Evolutionary conservation across 2,888 invertebrate genomes (phyloP), one percentile per base, ranked within the genome.

Genomic region (Callosobruchus maculatus): DNA sequence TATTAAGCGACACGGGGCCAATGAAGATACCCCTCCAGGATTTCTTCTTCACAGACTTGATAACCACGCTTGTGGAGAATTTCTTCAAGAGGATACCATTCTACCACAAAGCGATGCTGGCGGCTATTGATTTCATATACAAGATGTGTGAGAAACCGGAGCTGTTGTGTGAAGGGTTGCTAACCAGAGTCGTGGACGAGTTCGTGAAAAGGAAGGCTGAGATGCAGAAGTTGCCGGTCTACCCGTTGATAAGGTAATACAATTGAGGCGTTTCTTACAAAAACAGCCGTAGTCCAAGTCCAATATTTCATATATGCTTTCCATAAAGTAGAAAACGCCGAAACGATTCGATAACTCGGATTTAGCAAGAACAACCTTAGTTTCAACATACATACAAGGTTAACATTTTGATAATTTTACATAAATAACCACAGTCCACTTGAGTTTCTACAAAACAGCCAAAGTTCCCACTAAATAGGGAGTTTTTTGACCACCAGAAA

Each of bases 91-190:
- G 88, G 13, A 87, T 89, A 72, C 82, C 85, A 18, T 88, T 88
- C 78, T 93, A 91, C 84, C 86, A 89, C 69, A 89, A 90, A 2
- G 89, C 92, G 81, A 87, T 90, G 68, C 88, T 89, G 72, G 88
- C 90, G 74, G 91, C 90, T 4, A 84, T 93, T 26, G 89, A 89
- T 74, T 89, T 90, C 67, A 90, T 93, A 78, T 93, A 91, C 85
- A 87, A 88, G 86, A 83, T 92, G 70, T 90, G 91, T 20, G 90
- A 91, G 79, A 88, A 90, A 77, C 93, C 93, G 0, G 90, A 91
- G 79, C 75, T 79, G 67, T 81, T 86, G 20, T 85, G 86, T 84
- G 85, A 86, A 83, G 77, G 81, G 20, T 74, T 88, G 7, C 74
- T 87, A 1, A 76, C 77, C 20, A 71, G 76, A 26, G 73, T 81